A percentile compares a stretch with the other conserved stretches of the same genome.
phyloP scores from a whole-genome alignment of 1,140 invertebrate genomes.

The Drosophila grimshawi region DNA sequence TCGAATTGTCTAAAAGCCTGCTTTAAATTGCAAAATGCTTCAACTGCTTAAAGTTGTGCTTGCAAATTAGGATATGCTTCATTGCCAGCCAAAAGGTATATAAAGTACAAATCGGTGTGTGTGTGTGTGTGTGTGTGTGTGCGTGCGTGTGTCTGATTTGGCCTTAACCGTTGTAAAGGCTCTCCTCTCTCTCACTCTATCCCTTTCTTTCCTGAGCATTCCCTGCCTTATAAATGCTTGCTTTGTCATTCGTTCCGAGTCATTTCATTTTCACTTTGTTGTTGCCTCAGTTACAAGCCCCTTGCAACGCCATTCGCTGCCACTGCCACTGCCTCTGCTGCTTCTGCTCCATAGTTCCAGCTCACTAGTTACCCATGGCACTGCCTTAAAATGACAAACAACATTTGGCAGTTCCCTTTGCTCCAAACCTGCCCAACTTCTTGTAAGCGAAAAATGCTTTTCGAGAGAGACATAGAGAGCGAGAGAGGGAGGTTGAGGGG shows the following conservation, averaged over 20 bases:
- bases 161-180: slow-evolving; percentile 13
- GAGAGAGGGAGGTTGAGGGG: not conserved
- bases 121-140: slow-evolving; percentile 25
- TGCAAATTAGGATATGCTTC: slow-evolving; percentile 76
- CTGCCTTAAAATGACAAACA: slow-evolving; percentile 82
- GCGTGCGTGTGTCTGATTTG: slow-evolving; percentile 40
- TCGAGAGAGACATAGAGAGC: not conserved
- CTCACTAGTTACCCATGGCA: slow-evolving; percentile 79
- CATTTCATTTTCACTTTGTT: slow-evolving; percentile 83
- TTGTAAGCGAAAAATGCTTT: slow-evolving; percentile 76
- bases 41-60: slow-evolving; percentile 57
- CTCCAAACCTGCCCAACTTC: slow-evolving; percentile 11
- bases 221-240: slow-evolving; percentile 72
- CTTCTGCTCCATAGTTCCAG: slow-evolving; percentile 72
- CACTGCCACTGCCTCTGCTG: slow-evolving; percentile 4
- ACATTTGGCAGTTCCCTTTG: slow-evolving; percentile 62
- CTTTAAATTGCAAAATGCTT: slow-evolving; percentile 46
- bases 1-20: slow-evolving; percentile 25
- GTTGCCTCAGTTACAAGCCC: slow-evolving; percentile 57
- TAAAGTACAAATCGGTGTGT: slow-evolving; percentile 53
- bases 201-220: slow-evolving; percentile 42
- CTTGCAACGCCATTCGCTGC: slow-evolving; percentile 43
- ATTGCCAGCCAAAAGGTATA: slow-evolving; percentile 76
- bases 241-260: slow-evolving; percentile 82
- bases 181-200: slow-evolving; percentile 8